These are phyloP conservation scores for Bembecia ichneumoniformis DNA, from an alignment of 2,888 invertebrate species.

Conservation along the genomic window DNA sequence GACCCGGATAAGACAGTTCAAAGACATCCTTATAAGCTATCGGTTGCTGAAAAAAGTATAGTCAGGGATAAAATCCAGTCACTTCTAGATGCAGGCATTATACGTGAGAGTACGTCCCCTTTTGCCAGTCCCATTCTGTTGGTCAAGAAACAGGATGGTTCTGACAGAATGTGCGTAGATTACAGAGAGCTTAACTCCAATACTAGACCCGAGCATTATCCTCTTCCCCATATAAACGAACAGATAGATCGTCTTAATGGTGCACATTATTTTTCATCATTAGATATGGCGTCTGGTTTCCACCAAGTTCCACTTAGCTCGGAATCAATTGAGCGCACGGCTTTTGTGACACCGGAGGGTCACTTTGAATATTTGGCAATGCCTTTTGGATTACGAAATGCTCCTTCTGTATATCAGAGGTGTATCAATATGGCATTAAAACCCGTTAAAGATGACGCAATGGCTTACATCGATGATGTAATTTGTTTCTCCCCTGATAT, in stretches of 20 bases:
- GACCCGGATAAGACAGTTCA: constrained; percentile 8
- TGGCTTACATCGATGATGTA: constrained; percentile 20
- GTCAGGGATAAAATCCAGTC: constrained; percentile 15
- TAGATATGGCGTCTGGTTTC: too few relatives aligned
- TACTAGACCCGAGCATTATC: constrained; percentile 15
- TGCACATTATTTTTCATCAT: constrained; percentile 18
- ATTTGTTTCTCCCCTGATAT: constrained; percentile 8
- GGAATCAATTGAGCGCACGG: too few relatives aligned
- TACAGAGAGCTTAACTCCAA: constrained; percentile 19
- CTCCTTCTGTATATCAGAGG: constrained; percentile 29
- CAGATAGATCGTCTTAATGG: constrained; percentile 7
- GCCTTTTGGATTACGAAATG: constrained; percentile 29
- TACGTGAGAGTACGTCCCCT: constrained; percentile 18
- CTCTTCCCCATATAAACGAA: constrained; percentile 10
- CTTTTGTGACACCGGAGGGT: too few relatives aligned
- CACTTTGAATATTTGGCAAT: too few relatives aligned
- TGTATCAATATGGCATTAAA: constrained; percentile 21
- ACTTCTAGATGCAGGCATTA: constrained; percentile 16
- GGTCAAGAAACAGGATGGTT: constrained; percentile 9
- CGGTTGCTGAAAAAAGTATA: constrained; percentile 13
- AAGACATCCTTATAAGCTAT: constrained; percentile 11
- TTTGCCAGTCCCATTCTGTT: constrained; percentile 21
- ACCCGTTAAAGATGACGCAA: background rate
- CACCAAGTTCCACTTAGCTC: too few relatives aligned
- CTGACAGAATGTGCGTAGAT: constrained; percentile 16